Percentiles rank a stretch among this genome's conserved stretches.
These are phyloP conservation scores for Xiphophorus couchianus DNA, from an alignment of 2,113 vertebrate genomes.

Conservation along the genomic window DNA sequence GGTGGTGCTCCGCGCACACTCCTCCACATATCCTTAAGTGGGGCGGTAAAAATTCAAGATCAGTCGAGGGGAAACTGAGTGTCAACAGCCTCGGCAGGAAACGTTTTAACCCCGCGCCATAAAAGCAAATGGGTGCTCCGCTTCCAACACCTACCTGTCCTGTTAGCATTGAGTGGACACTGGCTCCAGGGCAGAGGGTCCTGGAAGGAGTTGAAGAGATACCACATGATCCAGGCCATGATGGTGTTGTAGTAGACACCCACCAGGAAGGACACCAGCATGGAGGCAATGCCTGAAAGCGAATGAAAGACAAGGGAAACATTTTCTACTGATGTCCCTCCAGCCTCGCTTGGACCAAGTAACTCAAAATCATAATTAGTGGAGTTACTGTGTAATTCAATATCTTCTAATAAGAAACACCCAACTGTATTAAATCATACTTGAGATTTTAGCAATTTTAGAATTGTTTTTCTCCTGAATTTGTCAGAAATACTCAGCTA, in stretches of 20 bases:
- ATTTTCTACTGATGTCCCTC: not conserved
- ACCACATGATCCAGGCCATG: slow-evolving; percentile 97
- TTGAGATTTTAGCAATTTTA: not conserved
- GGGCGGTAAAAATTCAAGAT: not conserved
- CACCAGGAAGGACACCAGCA: slow-evolving; percentile 89
- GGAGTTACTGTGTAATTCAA: not conserved
- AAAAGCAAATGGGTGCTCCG: not conserved
- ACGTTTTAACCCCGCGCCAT: not conserved
- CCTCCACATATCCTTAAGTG: slow-evolving; percentile 80
- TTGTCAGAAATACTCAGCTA: not conserved
- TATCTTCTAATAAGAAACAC: not conserved
- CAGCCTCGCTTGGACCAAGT: not conserved
- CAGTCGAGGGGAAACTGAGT: too few species aligned
- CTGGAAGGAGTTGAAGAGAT: slow-evolving; percentile 98
- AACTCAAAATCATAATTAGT: not conserved
- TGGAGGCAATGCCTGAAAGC: slow-evolving; percentile 85
- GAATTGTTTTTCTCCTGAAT: not conserved
- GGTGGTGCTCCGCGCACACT: slow-evolving; percentile 87
- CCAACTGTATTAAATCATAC: not conserved
- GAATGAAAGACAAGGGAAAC: not conserved
- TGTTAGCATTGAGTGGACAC: slow-evolving; percentile 85
- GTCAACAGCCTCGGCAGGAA: not conserved
- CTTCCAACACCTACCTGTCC: slow-evolving; percentile 79
- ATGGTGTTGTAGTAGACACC: slow-evolving; percentile 96
- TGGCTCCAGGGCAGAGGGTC: slow-evolving; percentile 90